phyloP scores from a whole-genome alignment of 23 tunicate species.

The Styela clava region DNA sequence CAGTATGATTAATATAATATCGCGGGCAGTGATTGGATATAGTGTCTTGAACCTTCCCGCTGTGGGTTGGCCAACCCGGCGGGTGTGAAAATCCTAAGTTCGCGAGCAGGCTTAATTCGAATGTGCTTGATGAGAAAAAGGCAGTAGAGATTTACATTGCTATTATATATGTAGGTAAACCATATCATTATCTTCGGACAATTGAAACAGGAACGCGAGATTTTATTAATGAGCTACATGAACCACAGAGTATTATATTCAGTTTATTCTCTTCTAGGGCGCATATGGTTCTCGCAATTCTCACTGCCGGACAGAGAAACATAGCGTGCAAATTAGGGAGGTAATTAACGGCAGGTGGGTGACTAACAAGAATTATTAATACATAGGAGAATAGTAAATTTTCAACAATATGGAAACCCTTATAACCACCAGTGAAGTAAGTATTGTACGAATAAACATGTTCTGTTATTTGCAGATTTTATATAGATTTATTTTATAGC shows the following conservation, averaged over 20 bases:
- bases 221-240: background rate
- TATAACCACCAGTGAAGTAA: too few species aligned
- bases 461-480: background rate
- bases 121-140: background rate
- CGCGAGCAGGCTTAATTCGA: background rate
- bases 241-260: background rate
- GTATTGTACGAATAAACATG: too few species aligned
- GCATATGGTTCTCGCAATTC: background rate
- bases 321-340: background rate
- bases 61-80: background rate
- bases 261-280: background rate
- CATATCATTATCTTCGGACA: background rate
- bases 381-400: background rate
- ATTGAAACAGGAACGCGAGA: background rate
- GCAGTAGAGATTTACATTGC: background rate
- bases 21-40: background rate
- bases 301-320: background rate
- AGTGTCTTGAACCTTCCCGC: background rate
- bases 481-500: slow-evolving; percentile 14
- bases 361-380: too few species aligned
- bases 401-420: too few species aligned
- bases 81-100: background rate
- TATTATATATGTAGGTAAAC: background rate
- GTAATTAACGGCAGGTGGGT: background rate
- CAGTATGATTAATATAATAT: too few species aligned